Evolutionary conservation across 2,888 invertebrate genomes (phyloP), one percentile per base, ranked within the genome.

Genomic region (Cataglyphis cursor): DNA sequence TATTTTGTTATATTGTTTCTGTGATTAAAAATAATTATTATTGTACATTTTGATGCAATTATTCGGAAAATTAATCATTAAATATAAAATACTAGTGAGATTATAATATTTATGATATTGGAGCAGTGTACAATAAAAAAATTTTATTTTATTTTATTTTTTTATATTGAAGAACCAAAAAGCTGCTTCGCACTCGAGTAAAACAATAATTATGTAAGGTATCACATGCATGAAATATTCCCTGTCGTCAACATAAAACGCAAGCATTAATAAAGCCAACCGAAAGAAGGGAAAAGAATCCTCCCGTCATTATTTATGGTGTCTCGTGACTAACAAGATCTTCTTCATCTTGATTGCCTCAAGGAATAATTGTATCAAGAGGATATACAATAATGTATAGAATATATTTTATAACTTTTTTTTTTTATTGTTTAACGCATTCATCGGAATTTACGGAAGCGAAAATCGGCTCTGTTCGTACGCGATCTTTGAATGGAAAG

Each of bases 281-380:
- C 3, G 21, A 24, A 44, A 10, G 10, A 8, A 41, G 18, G 10
- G 12, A 18, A 66, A 44, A 78, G 59, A 68, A 21, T 78, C 9
- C 24, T 41, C 21, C 5, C 59, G 44, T 61, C 59, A 70, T 80
- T 80, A 61, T 80, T 80, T 80, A 44, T 44, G 31, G 31, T 35
- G 70, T 68, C 48, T 59, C 70, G 44, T 59, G 21, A 59, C 70
- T 70, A 80, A 80, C 59, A 70, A 78, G 70, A 35, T 59, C 10
- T 35, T 66, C 28, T 12, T 24, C 44, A 31, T 80, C 44, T 70
- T 78, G 31, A 59, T 57, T 41, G 8, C 15, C 24, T 6, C 6
- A n/a, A 8, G n/a, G 4, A 44, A 59, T 21, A 21, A 31, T 12
- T 66, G 24, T 66, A 54, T 51, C 15, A 70, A 59, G 57, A 59